A percentile compares a stretch with the other conserved stretches of the same genome.
Conservation (phyloP, 2,888 invertebrate genomes). For the Deroplatys truncata region DNA sequence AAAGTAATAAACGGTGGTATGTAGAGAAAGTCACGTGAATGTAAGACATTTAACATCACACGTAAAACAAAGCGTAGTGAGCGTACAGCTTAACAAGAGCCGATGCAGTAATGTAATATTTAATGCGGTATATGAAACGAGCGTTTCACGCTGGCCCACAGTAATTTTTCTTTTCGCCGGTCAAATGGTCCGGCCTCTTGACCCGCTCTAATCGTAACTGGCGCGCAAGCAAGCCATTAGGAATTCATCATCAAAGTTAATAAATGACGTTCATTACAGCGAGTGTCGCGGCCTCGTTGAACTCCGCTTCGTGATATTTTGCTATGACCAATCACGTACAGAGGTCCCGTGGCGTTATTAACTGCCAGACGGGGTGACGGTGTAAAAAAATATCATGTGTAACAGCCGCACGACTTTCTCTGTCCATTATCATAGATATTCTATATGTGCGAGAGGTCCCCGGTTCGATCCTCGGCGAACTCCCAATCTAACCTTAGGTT, state of each 20-base stretch:
- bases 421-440: no score
- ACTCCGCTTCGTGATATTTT: background rate
- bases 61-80: no score
- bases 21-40: no score
- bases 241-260: constrained; percentile 12
- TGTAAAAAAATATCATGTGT: no score
- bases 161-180: background rate
- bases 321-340: background rate
- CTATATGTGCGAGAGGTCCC: no score
- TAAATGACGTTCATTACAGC: constrained; percentile 7
- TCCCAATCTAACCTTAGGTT: no score
- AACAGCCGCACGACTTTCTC: no score
- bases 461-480: no score
- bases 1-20: no score
- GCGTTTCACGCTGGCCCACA: background rate
- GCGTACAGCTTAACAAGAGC: no score
- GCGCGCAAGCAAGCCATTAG: background rate
- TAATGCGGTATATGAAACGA: background rate
- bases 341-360: background rate
- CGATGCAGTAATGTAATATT: no score
- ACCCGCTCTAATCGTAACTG: background rate
- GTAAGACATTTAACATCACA: no score
- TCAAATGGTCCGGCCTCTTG: background rate
- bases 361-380: background rate
- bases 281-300: background rate